A percentile compares a stretch with the other conserved stretches of the same genome.
These are phyloP conservation scores for Crypturellus undulatus DNA, from an alignment of 2,113 vertebrate species.

Conservation along the genomic window DNA sequence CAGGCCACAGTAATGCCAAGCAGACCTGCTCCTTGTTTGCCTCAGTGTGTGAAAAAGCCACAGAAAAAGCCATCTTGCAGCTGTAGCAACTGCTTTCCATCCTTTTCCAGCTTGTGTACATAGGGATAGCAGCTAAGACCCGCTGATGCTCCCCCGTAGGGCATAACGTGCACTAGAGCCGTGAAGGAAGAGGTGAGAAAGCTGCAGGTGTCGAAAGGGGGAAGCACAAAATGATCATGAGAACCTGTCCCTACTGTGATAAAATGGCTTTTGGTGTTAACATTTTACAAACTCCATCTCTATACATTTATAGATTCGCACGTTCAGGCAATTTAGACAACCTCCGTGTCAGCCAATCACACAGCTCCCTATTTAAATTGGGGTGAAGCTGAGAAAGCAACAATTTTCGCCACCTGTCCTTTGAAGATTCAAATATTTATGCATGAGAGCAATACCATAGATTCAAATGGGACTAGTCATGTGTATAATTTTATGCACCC, in stretches of 20 bases:
- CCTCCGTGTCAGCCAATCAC: neutral
- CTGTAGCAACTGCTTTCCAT: neutral
- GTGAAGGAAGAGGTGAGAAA: neutral
- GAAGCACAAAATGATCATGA: neutral
- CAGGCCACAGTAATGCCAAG: neutral
- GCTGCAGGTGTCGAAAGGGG: neutral
- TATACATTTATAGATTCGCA: neutral
- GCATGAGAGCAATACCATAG: constrained; percentile 25
- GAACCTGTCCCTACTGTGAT: neutral
- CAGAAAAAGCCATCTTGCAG: neutral
- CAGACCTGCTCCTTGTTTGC: neutral
- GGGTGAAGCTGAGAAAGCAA: constrained; percentile 8
- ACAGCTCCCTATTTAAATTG: constrained; percentile 7
- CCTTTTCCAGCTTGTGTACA: neutral
- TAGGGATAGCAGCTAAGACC: neutral
- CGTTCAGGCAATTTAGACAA: neutral
- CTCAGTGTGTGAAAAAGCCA: neutral
- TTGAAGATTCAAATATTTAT: constrained; percentile 45
- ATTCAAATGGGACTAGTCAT: constrained; percentile 45
- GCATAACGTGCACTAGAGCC: neutral
- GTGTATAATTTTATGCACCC: constrained; percentile 39
- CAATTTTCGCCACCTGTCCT: constrained; percentile 19
- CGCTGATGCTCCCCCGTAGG: neutral
- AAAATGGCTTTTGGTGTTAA: neutral
- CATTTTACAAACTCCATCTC: neutral